Percentiles rank a stretch among this genome's conserved stretches.
phyloP scores from a whole-genome alignment of 2,888 invertebrate species.

The Sphaeridia pumilis region DNA sequence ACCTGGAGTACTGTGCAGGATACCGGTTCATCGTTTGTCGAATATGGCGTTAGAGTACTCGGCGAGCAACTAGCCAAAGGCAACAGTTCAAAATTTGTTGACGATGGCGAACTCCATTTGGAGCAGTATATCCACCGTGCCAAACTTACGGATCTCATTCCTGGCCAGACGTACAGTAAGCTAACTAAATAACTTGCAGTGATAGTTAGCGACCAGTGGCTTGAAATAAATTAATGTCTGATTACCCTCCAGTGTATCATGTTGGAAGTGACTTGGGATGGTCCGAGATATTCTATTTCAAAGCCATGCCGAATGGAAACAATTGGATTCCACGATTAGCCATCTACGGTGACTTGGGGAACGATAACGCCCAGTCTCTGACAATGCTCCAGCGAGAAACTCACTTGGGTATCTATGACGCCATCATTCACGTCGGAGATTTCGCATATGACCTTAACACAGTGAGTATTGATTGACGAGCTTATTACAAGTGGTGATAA shows the following conservation, averaged over 20 bases:
- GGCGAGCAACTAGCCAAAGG: constrained; percentile 16
- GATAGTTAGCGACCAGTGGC: too few relatives aligned
- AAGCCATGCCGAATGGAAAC: constrained; percentile 52
- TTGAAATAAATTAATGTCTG: background rate
- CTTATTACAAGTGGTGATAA: too few relatives aligned
- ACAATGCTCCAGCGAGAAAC: constrained; percentile 72
- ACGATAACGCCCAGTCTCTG: constrained; percentile 77
- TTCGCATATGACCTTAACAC: constrained; percentile 89
- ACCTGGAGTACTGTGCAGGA: constrained; percentile 33
- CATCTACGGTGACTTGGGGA: constrained; percentile 90
- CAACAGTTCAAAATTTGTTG: constrained; percentile 18
- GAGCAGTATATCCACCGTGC: constrained; percentile 33
- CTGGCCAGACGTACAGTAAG: constrained; percentile 25
- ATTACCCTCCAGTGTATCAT: constrained; percentile 59
- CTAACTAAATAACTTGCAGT: too few relatives aligned
- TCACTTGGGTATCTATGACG: constrained; percentile 66
- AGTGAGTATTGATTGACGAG: constrained; percentile 37
- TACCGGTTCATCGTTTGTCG: constrained; percentile 20
- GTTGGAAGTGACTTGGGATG: constrained; percentile 68
- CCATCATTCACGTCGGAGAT: constrained; percentile 83
- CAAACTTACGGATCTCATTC: constrained; percentile 19
- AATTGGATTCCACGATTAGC: constrained; percentile 71
- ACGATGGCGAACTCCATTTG: constrained; percentile 19
- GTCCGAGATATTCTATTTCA: constrained; percentile 68
- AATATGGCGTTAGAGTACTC: constrained; percentile 20